These are phyloP conservation scores for Donacobius atricapilla DNA, from an alignment of 2,113 vertebrate species.

Conservation along the genomic window DNA sequence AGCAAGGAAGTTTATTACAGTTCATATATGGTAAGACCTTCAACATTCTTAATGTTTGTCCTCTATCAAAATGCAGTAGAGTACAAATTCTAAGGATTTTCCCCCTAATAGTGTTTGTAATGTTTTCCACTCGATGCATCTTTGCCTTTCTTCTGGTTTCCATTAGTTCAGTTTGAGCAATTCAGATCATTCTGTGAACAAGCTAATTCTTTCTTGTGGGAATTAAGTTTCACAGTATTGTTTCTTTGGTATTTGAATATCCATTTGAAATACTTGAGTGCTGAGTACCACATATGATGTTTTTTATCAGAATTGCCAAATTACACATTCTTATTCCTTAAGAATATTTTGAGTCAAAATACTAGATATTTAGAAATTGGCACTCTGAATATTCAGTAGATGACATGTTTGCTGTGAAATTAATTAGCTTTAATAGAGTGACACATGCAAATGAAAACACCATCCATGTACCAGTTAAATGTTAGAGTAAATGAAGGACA, in stretches of 20 bases:
- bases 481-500: neutral
- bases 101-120: neutral
- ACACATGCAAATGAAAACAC: neutral
- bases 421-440: neutral
- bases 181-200: constrained; percentile 10
- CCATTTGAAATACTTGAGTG: neutral
- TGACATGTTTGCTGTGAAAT: neutral
- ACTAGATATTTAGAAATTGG: neutral
- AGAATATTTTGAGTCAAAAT: constrained; percentile 26
- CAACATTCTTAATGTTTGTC: neutral
- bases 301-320: constrained; percentile 20
- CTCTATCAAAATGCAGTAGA: neutral
- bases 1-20: neutral
- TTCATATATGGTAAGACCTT: neutral
- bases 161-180: neutral
- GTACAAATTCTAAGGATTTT: neutral
- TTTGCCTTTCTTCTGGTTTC: constrained; percentile 15
- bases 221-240: constrained; percentile 17
- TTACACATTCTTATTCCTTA: neutral
- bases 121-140: neutral
- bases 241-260: neutral
- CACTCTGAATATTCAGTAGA: neutral
- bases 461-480: neutral
- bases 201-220: neutral
- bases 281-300: neutral